These are phyloP conservation scores for Ashinkailepas kermadecensis DNA, from an alignment of 2,888 invertebrate species.

Conservation along the genomic window DNA sequence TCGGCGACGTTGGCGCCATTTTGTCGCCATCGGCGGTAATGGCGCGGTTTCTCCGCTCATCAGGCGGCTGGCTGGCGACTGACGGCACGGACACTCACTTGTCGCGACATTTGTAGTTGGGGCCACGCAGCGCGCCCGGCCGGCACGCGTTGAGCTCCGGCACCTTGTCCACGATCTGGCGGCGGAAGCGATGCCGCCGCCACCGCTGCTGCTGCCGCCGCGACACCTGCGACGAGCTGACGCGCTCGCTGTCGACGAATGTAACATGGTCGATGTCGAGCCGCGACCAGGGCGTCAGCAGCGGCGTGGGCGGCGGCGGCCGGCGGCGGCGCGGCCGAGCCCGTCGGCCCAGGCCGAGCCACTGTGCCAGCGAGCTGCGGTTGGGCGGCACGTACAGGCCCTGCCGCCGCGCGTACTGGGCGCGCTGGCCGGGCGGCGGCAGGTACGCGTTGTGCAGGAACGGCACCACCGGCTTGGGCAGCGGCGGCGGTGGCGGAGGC, in stretches of 20 bases:
- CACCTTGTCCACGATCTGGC: neutral
- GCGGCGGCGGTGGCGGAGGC: neutral
- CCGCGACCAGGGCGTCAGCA: neutral
- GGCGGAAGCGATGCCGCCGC: neutral
- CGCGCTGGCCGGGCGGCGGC: conserved; percentile 1
- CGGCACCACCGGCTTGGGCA: neutral
- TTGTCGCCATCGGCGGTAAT: neutral
- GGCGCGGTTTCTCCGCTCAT: neutral
- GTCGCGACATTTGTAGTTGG: conserved; percentile 33
- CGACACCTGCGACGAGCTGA: neutral
- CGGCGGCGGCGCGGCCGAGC: neutral
- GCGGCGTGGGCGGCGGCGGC: neutral
- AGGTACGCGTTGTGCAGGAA: neutral
- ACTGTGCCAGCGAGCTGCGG: neutral
- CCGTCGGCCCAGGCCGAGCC: neutral
- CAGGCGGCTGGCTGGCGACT: neutral
- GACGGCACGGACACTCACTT: conserved; percentile 25
- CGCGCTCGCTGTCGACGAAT: conserved; percentile 13
- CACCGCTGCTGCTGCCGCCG: neutral
- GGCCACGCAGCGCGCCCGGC: conserved; percentile 33
- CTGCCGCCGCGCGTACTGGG: neutral
- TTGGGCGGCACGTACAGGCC: neutral
- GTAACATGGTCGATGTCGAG: conserved; percentile 12
- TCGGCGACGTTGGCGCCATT: neutral
- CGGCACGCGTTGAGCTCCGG: conserved; percentile 32